phyloP scores from a whole-genome alignment of 2,888 invertebrate genomes.

The Polydrusus pterygomalis region DNA sequence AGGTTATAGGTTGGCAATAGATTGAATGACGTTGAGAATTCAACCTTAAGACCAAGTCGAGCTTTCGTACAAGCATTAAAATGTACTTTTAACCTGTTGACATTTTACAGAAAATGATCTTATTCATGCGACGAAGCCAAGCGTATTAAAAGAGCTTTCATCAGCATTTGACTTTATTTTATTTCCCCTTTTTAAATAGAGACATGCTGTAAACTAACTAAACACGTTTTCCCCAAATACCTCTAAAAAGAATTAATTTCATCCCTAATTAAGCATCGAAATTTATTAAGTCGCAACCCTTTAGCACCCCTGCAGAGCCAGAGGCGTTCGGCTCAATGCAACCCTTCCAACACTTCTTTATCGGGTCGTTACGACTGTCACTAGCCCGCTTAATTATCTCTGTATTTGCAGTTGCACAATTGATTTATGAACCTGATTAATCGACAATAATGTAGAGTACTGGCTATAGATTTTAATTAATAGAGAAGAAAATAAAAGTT shows the following conservation, averaged over 20 bases:
- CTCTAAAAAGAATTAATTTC: slow-evolving; percentile 68
- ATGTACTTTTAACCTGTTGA: no score
- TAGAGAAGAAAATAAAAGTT: no score
- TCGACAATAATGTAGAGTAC: slow-evolving; percentile 53
- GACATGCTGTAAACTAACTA: slow-evolving; percentile 36
- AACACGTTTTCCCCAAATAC: slow-evolving; percentile 47
- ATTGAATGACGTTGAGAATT: no score
- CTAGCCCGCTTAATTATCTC: slow-evolving; percentile 70
- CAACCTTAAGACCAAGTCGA: no score
- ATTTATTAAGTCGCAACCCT: slow-evolving; percentile 68
- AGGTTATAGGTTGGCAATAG: no score
- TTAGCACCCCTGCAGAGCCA: slow-evolving; percentile 61
- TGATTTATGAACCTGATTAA: slow-evolving; percentile 65
- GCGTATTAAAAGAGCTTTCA: neutral
- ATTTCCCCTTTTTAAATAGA: slow-evolving; percentile 38
- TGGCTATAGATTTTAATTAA: no score
- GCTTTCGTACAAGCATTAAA: no score
- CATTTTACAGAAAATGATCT: no score
- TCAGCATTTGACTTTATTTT: neutral
- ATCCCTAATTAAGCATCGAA: slow-evolving; percentile 68
- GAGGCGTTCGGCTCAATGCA: slow-evolving; percentile 57
- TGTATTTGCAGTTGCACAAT: slow-evolving; percentile 64
- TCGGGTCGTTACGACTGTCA: slow-evolving; percentile 71
- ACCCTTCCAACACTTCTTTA: slow-evolving; percentile 69
- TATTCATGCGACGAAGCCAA: no score